Percentiles rank a stretch among this genome's conserved stretches.
Evolutionary conservation across 2,113 vertebrate genomes (phyloP).

Genomic region (Hippocampus mohnikei): DNA sequence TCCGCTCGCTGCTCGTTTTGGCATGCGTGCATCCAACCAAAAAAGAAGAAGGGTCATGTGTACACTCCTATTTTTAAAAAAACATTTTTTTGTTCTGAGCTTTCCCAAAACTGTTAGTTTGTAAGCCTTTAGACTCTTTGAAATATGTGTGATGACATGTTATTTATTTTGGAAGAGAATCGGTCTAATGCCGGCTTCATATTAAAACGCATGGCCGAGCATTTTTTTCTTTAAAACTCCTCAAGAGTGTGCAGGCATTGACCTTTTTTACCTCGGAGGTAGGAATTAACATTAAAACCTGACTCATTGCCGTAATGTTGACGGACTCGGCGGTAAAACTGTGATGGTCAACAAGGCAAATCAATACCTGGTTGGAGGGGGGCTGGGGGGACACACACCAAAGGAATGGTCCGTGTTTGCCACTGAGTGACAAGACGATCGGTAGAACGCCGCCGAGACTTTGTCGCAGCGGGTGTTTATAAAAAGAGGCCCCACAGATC

Average conservation of each 20-base stretch:
- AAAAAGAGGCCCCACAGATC: conserved; percentile 43
- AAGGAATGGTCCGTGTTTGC: neutral
- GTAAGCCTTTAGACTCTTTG: neutral
- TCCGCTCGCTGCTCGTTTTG: neutral
- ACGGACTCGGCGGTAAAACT: neutral
- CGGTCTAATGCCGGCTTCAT: neutral
- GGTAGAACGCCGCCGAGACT: neutral
- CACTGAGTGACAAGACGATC: neutral
- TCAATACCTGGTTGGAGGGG: neutral
- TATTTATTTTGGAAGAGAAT: neutral
- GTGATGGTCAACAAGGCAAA: neutral
- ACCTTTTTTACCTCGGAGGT: neutral
- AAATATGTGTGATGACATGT: neutral
- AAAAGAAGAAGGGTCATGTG: neutral
- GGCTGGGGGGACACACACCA: too few species aligned
- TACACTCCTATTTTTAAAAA: neutral
- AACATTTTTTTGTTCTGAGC: neutral
- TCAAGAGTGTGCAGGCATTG: neutral
- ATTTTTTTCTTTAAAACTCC: neutral
- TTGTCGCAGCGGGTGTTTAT: conserved; percentile 8
- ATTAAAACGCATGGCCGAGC: neutral
- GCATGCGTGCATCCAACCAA: neutral
- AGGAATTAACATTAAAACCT: neutral
- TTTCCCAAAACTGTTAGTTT: neutral
- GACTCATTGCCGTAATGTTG: neutral